Base-by-base conservation (phyloP, 2,113 vertebrate species). In the Nibea albiflora region DNA sequence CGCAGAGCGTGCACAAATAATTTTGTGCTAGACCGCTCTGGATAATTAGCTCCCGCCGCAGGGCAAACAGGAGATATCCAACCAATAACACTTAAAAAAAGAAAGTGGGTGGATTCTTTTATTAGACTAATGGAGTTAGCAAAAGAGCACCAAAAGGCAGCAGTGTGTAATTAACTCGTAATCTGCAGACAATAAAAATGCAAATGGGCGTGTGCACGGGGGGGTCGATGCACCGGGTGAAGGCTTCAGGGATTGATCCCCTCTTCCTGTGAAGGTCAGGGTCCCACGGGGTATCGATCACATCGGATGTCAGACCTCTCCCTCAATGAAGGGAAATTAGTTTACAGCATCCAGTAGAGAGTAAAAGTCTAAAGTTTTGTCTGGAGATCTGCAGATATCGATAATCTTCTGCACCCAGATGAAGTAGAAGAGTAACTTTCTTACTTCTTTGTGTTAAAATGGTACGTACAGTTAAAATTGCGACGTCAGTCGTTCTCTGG, bases 111-210 rank as follows among this genome's bases (percentile, higher is more conserved):
- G 77, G 82, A 84, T 81, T 85, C 64, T 87, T 85, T 85, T 75
- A 81, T 76, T 71, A 72, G 50, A 84, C 65, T 67, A 63, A 83
- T 67, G 65, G 70, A 39, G 72, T 88, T 68, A 70, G 70, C 72
- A 71, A 22, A 28, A 58, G 44, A 44, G 58, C 47, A 63, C 9
- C 20, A 1, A 54, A 54, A 81, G 60, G 64, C 83, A 52, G 73
- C 54, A 12, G 65, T 66, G 62, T 85, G 78, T 86, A 83, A 91
- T 90, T 85, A 89, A 90, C 84, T 87, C 81, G 73, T 84, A 82
- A 88, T 54, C 76, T 85, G 80, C 24, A 86, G 82, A 84, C 79
- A 83, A 91, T 91, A 83, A 91, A 92, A 84, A 91, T 91, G 88
- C 70, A 86, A 88, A 91, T 88, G 84, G 24, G 60, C 24, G 52